phyloP scores from a whole-genome alignment of 2,888 invertebrate species.

The Eumacrocentrus americanus region DNA sequence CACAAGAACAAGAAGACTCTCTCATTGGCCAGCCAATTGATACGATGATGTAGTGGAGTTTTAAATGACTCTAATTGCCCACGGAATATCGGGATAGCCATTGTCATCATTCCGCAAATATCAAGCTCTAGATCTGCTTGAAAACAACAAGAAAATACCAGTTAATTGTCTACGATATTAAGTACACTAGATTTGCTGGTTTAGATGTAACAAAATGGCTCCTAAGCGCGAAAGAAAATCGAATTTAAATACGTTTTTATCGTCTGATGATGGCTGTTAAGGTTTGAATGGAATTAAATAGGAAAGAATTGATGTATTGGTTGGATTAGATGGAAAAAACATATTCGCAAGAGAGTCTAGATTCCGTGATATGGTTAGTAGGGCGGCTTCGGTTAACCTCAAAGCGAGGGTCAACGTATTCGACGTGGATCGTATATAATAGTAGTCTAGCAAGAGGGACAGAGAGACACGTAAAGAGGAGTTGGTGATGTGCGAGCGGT shows the following conservation, averaged over 20 bases:
- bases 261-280: no score
- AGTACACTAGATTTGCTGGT: no score
- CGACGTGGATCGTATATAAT: conserved; percentile 42
- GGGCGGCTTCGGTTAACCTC: conserved; percentile 47
- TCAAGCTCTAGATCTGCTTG: neutral
- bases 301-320: no score
- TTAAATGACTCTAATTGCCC: conserved; percentile 47
- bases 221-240: no score
- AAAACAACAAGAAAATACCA: no score
- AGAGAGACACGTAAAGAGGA: neutral
- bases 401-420: conserved; percentile 52
- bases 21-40: conserved; percentile 49
- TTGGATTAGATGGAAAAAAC: no score
- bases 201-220: no score
- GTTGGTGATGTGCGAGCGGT: neutral
- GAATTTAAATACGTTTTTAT: no score
- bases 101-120: conserved; percentile 1
- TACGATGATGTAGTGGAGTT: conserved; percentile 15
- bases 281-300: no score
- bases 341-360: conserved; percentile 7
- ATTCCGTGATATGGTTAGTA: conserved; percentile 52
- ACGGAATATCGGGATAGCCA: conserved; percentile 37
- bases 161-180: no score
- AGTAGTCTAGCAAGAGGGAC: neutral
- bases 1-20: no score